These are phyloP conservation scores for Blastomussa wellsi DNA, from an alignment of 92 coral and sea anemone genomes.

Conservation along the genomic window DNA sequence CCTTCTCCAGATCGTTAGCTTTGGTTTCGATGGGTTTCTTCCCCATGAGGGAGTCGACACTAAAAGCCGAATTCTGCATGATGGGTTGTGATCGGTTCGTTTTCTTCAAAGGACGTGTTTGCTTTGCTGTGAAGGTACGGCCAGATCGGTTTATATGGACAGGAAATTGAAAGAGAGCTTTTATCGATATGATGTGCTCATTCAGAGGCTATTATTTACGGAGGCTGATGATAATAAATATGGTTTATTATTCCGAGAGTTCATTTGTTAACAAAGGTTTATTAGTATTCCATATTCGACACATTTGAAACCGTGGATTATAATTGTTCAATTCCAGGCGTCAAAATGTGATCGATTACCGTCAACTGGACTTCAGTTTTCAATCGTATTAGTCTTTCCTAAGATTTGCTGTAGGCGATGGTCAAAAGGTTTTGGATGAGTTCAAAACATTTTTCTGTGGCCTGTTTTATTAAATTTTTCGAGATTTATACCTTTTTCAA, in stretches of 20 bases:
- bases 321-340: slow-evolving; percentile 51
- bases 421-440: neutral
- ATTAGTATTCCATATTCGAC: slow-evolving; percentile 66
- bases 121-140: slow-evolving; percentile 5
- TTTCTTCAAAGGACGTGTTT: slow-evolving; percentile 10
- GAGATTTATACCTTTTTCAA: slow-evolving; percentile 30
- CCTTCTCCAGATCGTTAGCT: slow-evolving; percentile 44
- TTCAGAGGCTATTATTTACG: slow-evolving; percentile 53
- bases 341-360: slow-evolving; percentile 26
- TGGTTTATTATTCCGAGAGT: slow-evolving; percentile 69
- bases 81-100: neutral
- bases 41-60: slow-evolving; percentile 84
- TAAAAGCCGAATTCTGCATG: slow-evolving; percentile 60
- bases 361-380: neutral
- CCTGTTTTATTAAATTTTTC: neutral
- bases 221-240: slow-evolving; percentile 60
- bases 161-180: slow-evolving; percentile 55
- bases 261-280: slow-evolving; percentile 84
- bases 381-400: neutral
- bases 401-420: neutral
- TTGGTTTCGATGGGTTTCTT: slow-evolving; percentile 64
- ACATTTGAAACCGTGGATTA: slow-evolving; percentile 13
- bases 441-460: slow-evolving; percentile 1
- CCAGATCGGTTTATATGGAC: slow-evolving; percentile 43
- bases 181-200: slow-evolving; percentile 57